phyloP scores from a whole-genome alignment of 2,888 invertebrate species.

The Phalera bucephala region DNA sequence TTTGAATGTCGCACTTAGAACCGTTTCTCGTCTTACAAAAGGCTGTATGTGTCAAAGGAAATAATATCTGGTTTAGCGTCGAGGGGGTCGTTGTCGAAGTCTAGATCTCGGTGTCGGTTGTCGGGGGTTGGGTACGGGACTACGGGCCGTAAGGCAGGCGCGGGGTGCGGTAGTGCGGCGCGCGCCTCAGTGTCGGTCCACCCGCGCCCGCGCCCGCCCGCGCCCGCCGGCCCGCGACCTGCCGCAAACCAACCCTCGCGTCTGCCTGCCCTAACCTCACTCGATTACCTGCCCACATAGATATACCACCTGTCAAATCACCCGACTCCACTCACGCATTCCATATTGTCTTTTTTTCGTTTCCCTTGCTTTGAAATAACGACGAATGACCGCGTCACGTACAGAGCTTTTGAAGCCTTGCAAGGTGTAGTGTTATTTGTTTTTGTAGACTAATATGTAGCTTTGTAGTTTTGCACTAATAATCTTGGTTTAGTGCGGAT shows the following conservation, averaged over 20 bases:
- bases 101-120: slow-evolving; percentile 45
- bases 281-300: slow-evolving; percentile 52
- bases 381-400: slow-evolving; percentile 22
- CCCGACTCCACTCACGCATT: slow-evolving; percentile 20
- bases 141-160: slow-evolving; percentile 28
- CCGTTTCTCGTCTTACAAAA: no score
- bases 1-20: no score
- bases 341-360: slow-evolving; percentile 14
- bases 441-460: neutral
- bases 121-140: slow-evolving; percentile 43
- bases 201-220: slow-evolving; percentile 78
- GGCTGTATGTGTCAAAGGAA: no score
- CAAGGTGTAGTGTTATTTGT: slow-evolving; percentile 15
- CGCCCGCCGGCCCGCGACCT: slow-evolving; percentile 67
- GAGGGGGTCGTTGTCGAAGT: slow-evolving; percentile 46
- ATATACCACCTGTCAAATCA: slow-evolving; percentile 56
- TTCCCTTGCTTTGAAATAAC: slow-evolving; percentile 10
- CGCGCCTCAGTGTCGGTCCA: slow-evolving; percentile 78
- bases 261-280: slow-evolving; percentile 65
- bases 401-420: slow-evolving; percentile 25
- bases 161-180: slow-evolving; percentile 57
- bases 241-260: slow-evolving; percentile 62
- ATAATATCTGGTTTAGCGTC: slow-evolving; percentile 11
- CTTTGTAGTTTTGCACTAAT: neutral
- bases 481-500: neutral